These are phyloP conservation scores for Lophotriccus pileatus DNA, from an alignment of 2,797 vertebrate species.

Conservation along the genomic window DNA sequence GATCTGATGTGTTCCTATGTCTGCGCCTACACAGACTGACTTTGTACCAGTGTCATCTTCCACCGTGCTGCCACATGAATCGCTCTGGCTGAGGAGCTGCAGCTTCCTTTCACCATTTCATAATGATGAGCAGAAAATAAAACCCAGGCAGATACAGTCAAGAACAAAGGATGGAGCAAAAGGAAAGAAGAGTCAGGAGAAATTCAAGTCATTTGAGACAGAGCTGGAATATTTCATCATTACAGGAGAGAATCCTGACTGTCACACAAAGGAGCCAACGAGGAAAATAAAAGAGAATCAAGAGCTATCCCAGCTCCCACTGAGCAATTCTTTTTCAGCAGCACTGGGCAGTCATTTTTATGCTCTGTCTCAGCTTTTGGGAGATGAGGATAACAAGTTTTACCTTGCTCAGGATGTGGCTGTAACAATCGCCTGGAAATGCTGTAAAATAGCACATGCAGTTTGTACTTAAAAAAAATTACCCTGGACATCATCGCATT, in stretches of 20 bases:
- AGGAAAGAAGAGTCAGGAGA: neutral
- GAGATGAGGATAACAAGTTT: conserved; percentile 21
- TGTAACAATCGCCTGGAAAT: conserved; percentile 4
- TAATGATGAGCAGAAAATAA: conserved; percentile 11
- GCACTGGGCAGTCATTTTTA: neutral
- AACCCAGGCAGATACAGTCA: neutral
- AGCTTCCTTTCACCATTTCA: neutral
- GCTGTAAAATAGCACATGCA: neutral
- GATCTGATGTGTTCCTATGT: neutral
- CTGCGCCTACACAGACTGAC: neutral
- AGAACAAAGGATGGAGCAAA: conserved; percentile 32
- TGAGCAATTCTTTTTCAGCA: neutral
- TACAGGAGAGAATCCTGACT: neutral
- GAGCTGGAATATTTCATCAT: conserved; percentile 21
- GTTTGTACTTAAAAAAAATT: conserved; percentile 10
- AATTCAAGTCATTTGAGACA: neutral
- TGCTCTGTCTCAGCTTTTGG: neutral
- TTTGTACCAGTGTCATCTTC: neutral
- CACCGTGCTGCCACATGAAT: neutral
- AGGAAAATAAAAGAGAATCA: neutral
- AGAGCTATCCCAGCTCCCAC: conserved; percentile 11
- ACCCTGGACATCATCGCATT: conserved; percentile 89
- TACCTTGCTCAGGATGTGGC: neutral
- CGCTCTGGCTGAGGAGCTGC: neutral
- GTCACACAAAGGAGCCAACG: neutral